Conservation (phyloP, 2,888 invertebrate genomes). For the Timema cristinae region DNA sequence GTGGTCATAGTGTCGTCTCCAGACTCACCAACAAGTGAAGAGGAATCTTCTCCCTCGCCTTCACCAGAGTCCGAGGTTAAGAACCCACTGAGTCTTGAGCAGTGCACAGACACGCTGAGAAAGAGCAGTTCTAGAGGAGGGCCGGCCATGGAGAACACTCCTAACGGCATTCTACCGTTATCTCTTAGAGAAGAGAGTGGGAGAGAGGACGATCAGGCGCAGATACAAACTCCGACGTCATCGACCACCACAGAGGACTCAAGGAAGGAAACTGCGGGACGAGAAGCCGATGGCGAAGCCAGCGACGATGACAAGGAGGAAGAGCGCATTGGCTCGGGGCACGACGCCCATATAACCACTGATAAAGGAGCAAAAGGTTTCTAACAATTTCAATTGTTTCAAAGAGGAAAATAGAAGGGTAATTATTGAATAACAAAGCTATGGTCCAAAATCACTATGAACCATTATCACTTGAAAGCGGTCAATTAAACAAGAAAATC, state of each 20-base stretch:
- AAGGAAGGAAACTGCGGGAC: conserved; percentile 28
- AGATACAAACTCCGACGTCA: conserved; percentile 31
- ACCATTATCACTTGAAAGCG: too few species aligned
- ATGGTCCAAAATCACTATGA: too few species aligned
- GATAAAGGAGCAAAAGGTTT: conserved; percentile 18
- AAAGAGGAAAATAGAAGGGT: too few species aligned
- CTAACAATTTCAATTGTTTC: too few species aligned
- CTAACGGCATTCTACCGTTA: conserved; percentile 11
- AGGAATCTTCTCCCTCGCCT: conserved; percentile 58
- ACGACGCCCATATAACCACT: conserved; percentile 23
- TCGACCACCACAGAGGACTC: conserved; percentile 31
- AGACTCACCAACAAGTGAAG: conserved; percentile 84
- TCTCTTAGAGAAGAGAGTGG: conserved; percentile 8
- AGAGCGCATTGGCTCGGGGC: conserved; percentile 18
- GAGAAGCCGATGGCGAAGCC: conserved; percentile 30
- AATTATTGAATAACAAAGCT: too few species aligned
- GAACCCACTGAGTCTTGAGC: conserved; percentile 44
- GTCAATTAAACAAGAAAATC: too few species aligned
- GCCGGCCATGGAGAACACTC: conserved; percentile 9
- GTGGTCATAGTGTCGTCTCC: conserved; percentile 60
- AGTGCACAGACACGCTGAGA: conserved; percentile 24
- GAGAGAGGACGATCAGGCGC: conserved; percentile 24
- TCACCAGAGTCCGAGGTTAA: conserved; percentile 65
- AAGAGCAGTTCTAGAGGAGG: conserved; percentile 20
- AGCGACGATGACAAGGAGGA: conserved; percentile 31